Evolutionary conservation across 2,797 vertebrate species (phyloP), one percentile per base, ranked within the genome.

Genomic region (Gambusia yucatana): DNA sequence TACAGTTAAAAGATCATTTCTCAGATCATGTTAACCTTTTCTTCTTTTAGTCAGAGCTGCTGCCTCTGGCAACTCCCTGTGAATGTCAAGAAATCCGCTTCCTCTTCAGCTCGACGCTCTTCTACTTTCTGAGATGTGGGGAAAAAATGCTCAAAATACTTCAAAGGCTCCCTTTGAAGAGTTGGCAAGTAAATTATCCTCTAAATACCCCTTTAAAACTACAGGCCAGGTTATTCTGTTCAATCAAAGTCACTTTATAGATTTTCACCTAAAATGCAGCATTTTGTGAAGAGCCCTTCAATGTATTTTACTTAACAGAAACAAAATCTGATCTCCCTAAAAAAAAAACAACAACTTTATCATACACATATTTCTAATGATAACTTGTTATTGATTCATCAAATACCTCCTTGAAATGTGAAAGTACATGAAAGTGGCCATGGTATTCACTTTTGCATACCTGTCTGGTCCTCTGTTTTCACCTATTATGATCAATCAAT

Each of bases 61-160:
- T n/a, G 17, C 73, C 20, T 59, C 52, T 74, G 73, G 55, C 36
- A 74, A 74, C 72, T 55, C 50, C 33, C 72, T 36, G 20, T 41
- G 14, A 73, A 28, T 57, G 50, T 57, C 20, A 28, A 16, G 20
- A 59, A 74, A 74, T 8, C 16, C n/a, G 17, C 39, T 59, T 74
- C 73, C 52, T 59, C 73, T 74, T 59, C 7, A 4, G 14, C 39
- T 55, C 4, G 2, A 28, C 28, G 39, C 3, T 55, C 22, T 39
- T 7, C 72, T 73, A 52, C 50, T 57, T 52, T 22, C 30, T 63
- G 7, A 6, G 30, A 36, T 36, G 36, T 36, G 13, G 30, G 25
- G 43, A 30, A 47, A 71, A 4, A 47, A 61, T 36, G 59, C 16
- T 36, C 59, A 63, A 33, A 20, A 20, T 3, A 36, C 59, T 16